Conservation (phyloP, 2,888 invertebrate genomes). For the Strigamia transsilvanica region DNA sequence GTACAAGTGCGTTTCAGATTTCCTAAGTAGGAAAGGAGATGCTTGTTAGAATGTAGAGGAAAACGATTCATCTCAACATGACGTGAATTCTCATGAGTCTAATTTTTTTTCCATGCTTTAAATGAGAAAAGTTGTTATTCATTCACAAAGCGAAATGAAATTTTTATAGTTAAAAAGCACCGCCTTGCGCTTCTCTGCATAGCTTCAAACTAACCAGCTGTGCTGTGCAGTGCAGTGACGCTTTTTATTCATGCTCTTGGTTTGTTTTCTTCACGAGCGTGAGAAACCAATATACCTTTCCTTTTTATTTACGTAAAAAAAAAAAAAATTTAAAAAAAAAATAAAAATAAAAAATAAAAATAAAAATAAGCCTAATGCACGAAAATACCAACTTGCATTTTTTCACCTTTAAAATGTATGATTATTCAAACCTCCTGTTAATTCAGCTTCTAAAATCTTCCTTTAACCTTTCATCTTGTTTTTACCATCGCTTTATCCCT, state of each 20-base stretch:
- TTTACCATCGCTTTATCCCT: not conserved
- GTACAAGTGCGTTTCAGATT: not conserved
- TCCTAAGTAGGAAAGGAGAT: not conserved
- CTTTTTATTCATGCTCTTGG: not conserved
- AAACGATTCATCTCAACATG: not conserved
- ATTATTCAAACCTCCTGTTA: not conserved
- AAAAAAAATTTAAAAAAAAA: not conserved
- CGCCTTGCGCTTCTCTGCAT: conserved; percentile 2
- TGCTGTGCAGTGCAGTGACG: not conserved
- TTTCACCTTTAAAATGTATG: not conserved
- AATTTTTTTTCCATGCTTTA: not conserved
- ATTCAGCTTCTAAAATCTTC: not conserved
- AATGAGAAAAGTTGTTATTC: conserved; percentile 1
- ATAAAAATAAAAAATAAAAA: not conserved
- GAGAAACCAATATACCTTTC: no score
- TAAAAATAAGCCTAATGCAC: not conserved
- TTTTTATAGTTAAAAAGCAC: conserved; percentile 25
- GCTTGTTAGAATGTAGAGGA: not conserved
- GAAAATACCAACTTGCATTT: not conserved
- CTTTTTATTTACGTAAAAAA: not conserved
- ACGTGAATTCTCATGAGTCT: conserved; percentile 5
- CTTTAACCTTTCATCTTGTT: not conserved
- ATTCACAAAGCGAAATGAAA: conserved; percentile 26
- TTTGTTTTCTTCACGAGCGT: no score
- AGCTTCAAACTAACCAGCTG: conserved; percentile 7